These are phyloP conservation scores for Zosterops lateralis DNA, from an alignment of 2,113 vertebrate species.

Conservation along the genomic window DNA sequence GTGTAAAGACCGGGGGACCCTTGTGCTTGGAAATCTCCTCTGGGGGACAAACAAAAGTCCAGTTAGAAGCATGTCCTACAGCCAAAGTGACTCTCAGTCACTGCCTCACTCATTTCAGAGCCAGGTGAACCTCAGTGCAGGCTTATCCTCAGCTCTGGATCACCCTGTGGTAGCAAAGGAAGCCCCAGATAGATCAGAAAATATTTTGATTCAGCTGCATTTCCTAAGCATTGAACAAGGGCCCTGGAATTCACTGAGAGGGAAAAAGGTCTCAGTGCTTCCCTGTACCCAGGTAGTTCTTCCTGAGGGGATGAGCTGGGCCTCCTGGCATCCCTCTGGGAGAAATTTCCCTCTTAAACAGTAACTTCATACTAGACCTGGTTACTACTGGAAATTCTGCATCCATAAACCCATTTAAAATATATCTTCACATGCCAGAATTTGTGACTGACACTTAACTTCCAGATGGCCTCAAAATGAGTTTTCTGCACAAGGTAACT, in stretches of 20 bases:
- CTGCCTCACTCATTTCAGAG: not conserved
- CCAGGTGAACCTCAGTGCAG: not conserved
- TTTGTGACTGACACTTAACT: not conserved
- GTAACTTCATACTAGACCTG: fast-evolving
- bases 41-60: conserved; percentile 50
- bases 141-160: not conserved
- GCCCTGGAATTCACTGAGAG: not conserved
- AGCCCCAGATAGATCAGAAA: not conserved
- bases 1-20: conserved; percentile 94
- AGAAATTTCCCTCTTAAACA: not conserved
- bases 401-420: not conserved
- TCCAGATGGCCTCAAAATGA: fast-evolving
- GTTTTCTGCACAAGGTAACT: not conserved
- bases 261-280: not conserved
- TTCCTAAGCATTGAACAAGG: not conserved
- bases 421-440: not conserved
- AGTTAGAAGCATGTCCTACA: not conserved
- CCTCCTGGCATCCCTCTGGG: not conserved
- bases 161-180: not conserved
- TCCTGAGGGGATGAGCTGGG: not conserved
- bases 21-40: conserved; percentile 97
- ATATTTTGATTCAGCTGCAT: not conserved
- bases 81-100: not conserved
- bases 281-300: not conserved
- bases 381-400: not conserved